Conservation (phyloP, 2,797 vertebrate genomes). For the Enteromius afrohamiltoni region DNA sequence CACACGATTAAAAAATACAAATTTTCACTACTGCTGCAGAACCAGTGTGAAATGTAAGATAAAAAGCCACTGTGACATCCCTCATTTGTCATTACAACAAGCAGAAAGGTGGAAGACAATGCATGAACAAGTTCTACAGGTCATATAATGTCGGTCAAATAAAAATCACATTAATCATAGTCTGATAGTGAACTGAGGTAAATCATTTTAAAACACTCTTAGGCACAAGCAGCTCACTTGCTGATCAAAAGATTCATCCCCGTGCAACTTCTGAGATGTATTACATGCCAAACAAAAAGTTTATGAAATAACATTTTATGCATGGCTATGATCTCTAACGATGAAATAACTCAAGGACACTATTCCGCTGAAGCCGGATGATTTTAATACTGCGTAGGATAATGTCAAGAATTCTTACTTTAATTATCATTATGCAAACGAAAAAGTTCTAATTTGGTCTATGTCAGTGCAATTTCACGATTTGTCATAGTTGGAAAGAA, state of each 20-base stretch:
- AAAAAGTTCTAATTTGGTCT: conserved; percentile 5
- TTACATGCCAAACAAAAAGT: conserved; percentile 3
- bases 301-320: neutral
- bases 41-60: neutral
- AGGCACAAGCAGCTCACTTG: conserved; percentile 1
- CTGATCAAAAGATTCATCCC: neutral
- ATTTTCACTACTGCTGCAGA: neutral
- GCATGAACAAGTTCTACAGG: neutral
- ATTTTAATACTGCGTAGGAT: neutral
- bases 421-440: conserved; percentile 16
- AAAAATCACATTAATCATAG: conserved; percentile 4
- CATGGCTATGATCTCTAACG: neutral
- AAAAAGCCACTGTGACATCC: neutral
- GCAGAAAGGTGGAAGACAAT: neutral
- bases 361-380: neutral
- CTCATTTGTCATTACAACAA: neutral
- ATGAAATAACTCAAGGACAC: conserved; percentile 1
- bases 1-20: neutral
- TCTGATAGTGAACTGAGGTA: conserved; percentile 1
- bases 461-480: neutral
- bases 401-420: neutral
- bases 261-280: conserved; percentile 6
- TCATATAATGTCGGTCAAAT: conserved; percentile 24
- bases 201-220: conserved; percentile 8
- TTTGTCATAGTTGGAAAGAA: neutral